These are phyloP conservation scores for Gadopsis bispinosus DNA, from an alignment of 2,797 vertebrate species.

Conservation along the genomic window DNA sequence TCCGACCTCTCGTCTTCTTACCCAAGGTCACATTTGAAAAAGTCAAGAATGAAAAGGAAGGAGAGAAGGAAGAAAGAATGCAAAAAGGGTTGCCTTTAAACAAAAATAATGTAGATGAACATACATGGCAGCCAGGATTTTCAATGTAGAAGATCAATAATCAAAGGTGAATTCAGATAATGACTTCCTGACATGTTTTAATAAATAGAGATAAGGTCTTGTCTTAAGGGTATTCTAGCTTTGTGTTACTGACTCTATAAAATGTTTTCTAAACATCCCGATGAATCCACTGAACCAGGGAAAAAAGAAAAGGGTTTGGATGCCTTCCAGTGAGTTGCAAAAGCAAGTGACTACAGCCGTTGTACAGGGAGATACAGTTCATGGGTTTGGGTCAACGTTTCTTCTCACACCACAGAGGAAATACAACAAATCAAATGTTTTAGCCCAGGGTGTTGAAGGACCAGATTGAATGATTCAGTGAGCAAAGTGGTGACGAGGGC, in stretches of 20 bases:
- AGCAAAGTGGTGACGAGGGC: not conserved
- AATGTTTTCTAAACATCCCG: not conserved
- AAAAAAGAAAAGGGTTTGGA: slow-evolving; percentile 13
- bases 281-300: slow-evolving; percentile 8
- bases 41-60: not conserved
- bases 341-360: slow-evolving; percentile 25
- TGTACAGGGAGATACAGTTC: slow-evolving; percentile 22
- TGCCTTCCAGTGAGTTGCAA: slow-evolving; percentile 23
- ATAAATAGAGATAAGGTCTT: slow-evolving; percentile 20
- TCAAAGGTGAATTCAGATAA: not conserved
- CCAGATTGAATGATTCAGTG: not conserved
- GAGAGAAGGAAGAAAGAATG: not conserved
- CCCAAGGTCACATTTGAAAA: not conserved
- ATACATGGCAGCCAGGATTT: not conserved
- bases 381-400: slow-evolving; percentile 30
- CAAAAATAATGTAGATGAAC: not conserved
- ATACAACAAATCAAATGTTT: slow-evolving; percentile 34
- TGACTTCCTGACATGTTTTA: not conserved
- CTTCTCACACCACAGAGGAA: slow-evolving; percentile 20
- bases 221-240: not conserved
- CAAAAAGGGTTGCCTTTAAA: not conserved
- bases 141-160: slow-evolving; percentile 15
- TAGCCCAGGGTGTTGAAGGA: not conserved
- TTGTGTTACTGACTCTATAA: not conserved
- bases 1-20: not conserved